A percentile compares a stretch with the other conserved stretches of the same genome.
Evolutionary conservation across 1,140 invertebrate genomes (phyloP).

Genomic region (Nymphalis io): DNA sequence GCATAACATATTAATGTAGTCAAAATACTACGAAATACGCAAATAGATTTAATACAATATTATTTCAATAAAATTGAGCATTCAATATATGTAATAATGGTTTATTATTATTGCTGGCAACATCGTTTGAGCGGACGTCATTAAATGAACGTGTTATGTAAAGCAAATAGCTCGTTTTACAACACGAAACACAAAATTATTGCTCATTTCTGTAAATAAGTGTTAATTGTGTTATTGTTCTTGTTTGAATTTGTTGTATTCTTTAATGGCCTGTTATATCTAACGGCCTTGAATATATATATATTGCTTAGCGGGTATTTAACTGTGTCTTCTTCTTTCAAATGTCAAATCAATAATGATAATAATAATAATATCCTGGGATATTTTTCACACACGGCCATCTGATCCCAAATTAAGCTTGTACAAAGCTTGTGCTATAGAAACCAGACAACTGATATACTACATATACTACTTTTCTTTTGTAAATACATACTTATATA

Average conservation of each 20-base stretch:
- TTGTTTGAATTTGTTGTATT: constrained; percentile 11
- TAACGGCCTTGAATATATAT: no score
- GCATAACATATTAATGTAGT: background rate
- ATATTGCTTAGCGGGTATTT: no score
- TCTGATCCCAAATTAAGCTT: no score
- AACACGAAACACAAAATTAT: constrained; percentile 20
- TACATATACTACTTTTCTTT: no score
- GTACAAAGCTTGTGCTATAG: no score
- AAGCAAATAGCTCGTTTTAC: constrained; percentile 32
- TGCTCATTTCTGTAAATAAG: constrained; percentile 17
- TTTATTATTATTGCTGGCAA: constrained; percentile 31
- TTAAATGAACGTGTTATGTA: constrained; percentile 31
- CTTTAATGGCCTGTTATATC: background rate
- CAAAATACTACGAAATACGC: background rate
- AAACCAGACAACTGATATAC: no score
- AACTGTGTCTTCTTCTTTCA: no score
- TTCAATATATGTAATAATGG: constrained; percentile 19
- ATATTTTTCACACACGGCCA: no score
- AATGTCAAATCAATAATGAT: no score
- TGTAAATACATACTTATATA: no score
- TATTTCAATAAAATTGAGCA: constrained; percentile 8
- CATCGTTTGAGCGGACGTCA: constrained; percentile 31
- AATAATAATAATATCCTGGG: no score
- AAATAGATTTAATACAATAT: background rate
- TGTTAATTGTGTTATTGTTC: constrained; percentile 25